These are phyloP conservation scores for Amazona vittata DNA, from an alignment of 2,113 vertebrate genomes.

Conservation along the genomic window DNA sequence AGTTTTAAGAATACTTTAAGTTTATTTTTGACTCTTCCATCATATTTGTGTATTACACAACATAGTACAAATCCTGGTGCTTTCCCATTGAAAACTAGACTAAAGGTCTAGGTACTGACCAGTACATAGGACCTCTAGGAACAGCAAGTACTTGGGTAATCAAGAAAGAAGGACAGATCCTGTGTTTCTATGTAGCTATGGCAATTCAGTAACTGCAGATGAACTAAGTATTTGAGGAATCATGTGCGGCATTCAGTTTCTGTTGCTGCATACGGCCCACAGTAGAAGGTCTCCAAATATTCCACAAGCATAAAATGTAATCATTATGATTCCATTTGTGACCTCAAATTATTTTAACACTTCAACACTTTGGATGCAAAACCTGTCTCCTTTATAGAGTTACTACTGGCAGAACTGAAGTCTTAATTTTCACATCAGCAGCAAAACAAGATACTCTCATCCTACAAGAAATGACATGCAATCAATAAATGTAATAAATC, in stretches of 20 bases:
- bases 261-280: not conserved
- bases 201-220: not conserved
- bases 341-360: not conserved
- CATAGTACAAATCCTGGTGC: not conserved
- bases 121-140: not conserved
- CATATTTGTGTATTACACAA: not conserved
- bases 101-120: not conserved
- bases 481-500: conserved; percentile 53
- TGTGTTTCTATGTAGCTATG: not conserved
- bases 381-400: not conserved
- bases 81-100: not conserved
- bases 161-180: not conserved
- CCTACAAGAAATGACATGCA: conserved; percentile 6
- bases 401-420: conserved; percentile 17
- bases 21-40: not conserved
- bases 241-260: not conserved
- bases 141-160: not conserved
- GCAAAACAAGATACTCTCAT: conserved; percentile 33
- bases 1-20: not conserved
- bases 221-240: not conserved
- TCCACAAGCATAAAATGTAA: not conserved
- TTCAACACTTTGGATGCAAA: not conserved
- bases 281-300: not conserved
- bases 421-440: conserved; percentile 42
- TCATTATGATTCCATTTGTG: not conserved